These are phyloP conservation scores for Strigops habroptila DNA, from an alignment of 2,113 vertebrate species.

Conservation along the genomic window DNA sequence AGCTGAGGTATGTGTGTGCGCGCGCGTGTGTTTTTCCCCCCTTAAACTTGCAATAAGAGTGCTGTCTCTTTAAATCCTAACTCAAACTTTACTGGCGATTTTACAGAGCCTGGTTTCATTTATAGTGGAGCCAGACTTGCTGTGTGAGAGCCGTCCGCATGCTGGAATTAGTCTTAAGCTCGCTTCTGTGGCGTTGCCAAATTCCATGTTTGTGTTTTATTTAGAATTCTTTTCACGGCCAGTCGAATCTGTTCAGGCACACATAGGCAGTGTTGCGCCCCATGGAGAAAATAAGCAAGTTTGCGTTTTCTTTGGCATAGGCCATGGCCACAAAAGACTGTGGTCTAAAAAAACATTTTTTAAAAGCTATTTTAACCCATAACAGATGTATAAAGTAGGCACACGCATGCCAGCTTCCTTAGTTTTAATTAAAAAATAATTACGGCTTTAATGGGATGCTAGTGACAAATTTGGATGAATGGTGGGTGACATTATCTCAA, in stretches of 20 bases:
- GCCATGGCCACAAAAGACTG: conserved; percentile 82
- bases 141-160: conserved; percentile 84
- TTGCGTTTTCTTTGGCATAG: conserved; percentile 84
- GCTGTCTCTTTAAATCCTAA: conserved; percentile 83
- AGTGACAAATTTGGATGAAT: conserved; percentile 83
- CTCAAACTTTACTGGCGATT: conserved; percentile 85
- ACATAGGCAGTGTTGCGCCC: conserved; percentile 82
- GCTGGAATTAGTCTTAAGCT: conserved; percentile 87
- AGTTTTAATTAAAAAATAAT: conserved; percentile 90
- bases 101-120: conserved; percentile 92
- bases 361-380: conserved; percentile 85
- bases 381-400: conserved; percentile 85
- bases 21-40: neutral
- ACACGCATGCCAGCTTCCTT: conserved; percentile 79
- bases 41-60: conserved; percentile 51
- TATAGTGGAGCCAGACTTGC: conserved; percentile 90
- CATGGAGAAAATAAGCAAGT: conserved; percentile 85
- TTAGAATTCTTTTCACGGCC: conserved; percentile 88
- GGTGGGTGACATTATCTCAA: conserved; percentile 82
- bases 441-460: conserved; percentile 81
- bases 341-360: conserved; percentile 81
- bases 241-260: conserved; percentile 82
- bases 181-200: conserved; percentile 85
- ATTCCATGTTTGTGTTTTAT: conserved; percentile 89
- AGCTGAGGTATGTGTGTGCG: neutral